Percentiles rank a stretch among this genome's conserved stretches.
Conservation (phyloP, 2,113 vertebrate genomes). For the Crocuta crocuta region DNA sequence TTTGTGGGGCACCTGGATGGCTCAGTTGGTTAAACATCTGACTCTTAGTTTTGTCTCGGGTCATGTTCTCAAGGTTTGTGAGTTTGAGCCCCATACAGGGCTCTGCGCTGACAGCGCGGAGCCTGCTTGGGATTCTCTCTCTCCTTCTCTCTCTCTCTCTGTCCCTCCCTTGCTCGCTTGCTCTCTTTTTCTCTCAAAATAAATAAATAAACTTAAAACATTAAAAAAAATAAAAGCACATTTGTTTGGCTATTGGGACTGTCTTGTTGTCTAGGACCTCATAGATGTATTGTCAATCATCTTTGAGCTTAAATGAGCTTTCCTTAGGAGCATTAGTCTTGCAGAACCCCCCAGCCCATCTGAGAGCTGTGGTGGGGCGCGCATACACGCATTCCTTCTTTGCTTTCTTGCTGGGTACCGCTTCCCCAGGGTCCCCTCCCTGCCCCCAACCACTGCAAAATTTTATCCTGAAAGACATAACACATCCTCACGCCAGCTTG, state of each 20-base stretch:
- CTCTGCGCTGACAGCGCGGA: too few relatives aligned
- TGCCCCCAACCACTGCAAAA: background rate
- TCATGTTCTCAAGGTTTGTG: too few relatives aligned
- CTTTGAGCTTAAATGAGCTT: background rate
- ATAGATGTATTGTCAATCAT: background rate
- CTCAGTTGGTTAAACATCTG: too few relatives aligned
- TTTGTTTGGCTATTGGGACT: background rate
- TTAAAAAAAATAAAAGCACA: too few relatives aligned
- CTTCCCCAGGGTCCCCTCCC: background rate
- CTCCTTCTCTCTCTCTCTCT: too few relatives aligned
- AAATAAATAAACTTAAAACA: too few relatives aligned
- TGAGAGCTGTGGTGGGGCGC: background rate
- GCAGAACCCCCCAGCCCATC: background rate
- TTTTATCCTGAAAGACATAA: conserved; percentile 9
- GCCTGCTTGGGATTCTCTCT: too few relatives aligned
- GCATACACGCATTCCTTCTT: background rate
- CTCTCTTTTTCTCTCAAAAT: too few relatives aligned
- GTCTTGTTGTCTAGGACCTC: background rate
- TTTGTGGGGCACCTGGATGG: too few relatives aligned
- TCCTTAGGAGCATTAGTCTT: background rate
- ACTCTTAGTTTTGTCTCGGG: too few relatives aligned
- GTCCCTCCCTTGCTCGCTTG: too few relatives aligned
- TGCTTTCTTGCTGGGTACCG: background rate
- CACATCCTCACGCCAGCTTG: background rate
- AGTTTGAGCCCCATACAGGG: too few relatives aligned